Base-by-base conservation (phyloP, 2,888 invertebrate genomes). In the Nowickia ferox region DNA sequence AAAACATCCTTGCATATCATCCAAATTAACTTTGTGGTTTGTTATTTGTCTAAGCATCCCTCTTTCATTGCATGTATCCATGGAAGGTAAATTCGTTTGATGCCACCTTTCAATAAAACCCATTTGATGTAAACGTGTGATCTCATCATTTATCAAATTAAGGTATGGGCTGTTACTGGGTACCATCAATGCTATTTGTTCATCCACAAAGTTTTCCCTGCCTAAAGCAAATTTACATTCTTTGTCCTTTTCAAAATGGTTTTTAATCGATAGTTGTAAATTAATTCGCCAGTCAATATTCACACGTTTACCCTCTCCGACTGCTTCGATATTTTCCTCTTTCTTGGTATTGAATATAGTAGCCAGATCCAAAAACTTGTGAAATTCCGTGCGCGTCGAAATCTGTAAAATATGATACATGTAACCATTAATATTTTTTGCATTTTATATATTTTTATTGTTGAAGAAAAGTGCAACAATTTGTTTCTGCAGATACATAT, bases 1-100 rank as follows among this genome's bases (percentile, higher is more conserved):
- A 93, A 98, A 98, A 40, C 97, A 97, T 13, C 98, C 98, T 92
- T 98, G 97, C 97, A 98, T 98, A 89, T 98, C 98, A 72, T 96
- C 95, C 88, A 98, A 94, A 91, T 97, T 97, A 57, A 98, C 98
- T 51, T 97, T 97, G 89, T 97, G 97, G 90, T 97, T 97, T 85
- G 95, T 95, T n/a, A 96, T 96, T 92, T 96, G 96, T 0, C 95
- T 93, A 15, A 93, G 92, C 22, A 94, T 92, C 1, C 94, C 94
- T 68, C 94, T 94, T 91, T 95, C 96, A 94, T 94, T 97, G 90
- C 98, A 98, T 86, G 96, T 95, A 92, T 97, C 96, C 87, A 95
- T 95, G 89, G 95, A 94, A 0, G 97, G 97, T 89, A 97, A 93
- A 92, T 96, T 96, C 46, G 95, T 95, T 40, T 94, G 93, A 84